Percentiles rank a stretch among this genome's conserved stretches.
These are phyloP conservation scores for Nomada flava DNA, from an alignment of 2,888 invertebrate species.

Conservation along the genomic window DNA sequence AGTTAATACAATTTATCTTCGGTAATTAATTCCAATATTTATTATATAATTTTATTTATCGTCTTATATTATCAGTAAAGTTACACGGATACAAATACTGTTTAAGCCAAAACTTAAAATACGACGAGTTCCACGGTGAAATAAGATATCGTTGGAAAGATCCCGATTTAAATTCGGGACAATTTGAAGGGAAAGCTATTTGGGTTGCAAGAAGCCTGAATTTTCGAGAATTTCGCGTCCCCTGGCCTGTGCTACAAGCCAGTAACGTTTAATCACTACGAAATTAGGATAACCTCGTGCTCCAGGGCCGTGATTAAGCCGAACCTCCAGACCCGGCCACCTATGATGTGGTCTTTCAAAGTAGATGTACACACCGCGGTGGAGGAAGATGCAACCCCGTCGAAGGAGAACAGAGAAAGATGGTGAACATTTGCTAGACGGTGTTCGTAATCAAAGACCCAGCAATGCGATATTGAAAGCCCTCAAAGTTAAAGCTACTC, in stretches of 20 bases:
- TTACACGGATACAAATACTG: no score
- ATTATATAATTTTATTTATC: no score
- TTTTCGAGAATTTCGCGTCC: slow-evolving; percentile 40
- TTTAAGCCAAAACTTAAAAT: background rate
- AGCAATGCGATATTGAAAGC: slow-evolving; percentile 60
- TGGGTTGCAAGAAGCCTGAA: slow-evolving; percentile 28
- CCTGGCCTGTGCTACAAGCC: slow-evolving; percentile 29
- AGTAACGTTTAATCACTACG: slow-evolving; percentile 65
- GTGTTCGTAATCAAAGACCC: slow-evolving; percentile 63
- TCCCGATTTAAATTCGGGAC: slow-evolving; percentile 3
- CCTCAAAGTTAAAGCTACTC: slow-evolving; percentile 61
- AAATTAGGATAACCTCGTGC: slow-evolving; percentile 68
- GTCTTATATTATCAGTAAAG: no score
- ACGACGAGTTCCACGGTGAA: background rate
- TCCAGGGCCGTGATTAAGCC: slow-evolving; percentile 66
- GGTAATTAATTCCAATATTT: no score
- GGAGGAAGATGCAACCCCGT: slow-evolving; percentile 36
- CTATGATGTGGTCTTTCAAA: slow-evolving; percentile 73
- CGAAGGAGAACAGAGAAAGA: slow-evolving; percentile 49
- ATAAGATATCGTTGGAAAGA: background rate
- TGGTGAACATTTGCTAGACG: slow-evolving; percentile 51
- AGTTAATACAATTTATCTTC: no score
- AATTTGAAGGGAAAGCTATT: slow-evolving; percentile 7
- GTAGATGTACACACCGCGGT: slow-evolving; percentile 41
- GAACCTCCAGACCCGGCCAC: slow-evolving; percentile 57